Conservation (phyloP, 2,888 invertebrate genomes). For the Coronaproctus castanopsis region DNA sequence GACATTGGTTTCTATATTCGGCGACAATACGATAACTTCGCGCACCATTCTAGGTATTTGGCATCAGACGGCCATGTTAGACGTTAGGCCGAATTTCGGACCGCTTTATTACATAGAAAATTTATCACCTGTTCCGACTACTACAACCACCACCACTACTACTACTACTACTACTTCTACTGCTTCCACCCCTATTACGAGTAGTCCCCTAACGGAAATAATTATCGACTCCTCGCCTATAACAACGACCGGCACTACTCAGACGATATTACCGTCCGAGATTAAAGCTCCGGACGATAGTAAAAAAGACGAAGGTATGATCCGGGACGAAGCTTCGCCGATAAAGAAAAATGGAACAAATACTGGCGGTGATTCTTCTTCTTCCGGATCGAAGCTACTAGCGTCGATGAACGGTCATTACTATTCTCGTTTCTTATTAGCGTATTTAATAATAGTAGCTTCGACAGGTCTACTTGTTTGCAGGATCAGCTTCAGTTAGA, state of each 20-base stretch:
- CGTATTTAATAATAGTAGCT: too few species aligned
- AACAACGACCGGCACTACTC: neutral
- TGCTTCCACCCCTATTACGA: constrained; percentile 23
- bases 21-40: constrained; percentile 36
- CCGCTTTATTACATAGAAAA: constrained; percentile 54
- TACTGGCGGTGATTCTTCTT: too few species aligned
- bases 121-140: constrained; percentile 45
- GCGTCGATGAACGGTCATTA: too few species aligned
- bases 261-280: neutral
- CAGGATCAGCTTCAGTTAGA: too few species aligned
- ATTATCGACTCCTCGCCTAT: neutral
- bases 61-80: constrained; percentile 42
- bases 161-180: constrained; percentile 23
- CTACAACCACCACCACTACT: constrained; percentile 22
- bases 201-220: neutral
- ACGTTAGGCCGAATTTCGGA: constrained; percentile 51
- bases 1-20: constrained; percentile 45
- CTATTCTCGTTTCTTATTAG: too few species aligned
- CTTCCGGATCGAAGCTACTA: too few species aligned
- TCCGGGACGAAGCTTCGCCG: constrained; percentile 5
- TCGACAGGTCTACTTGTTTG: too few species aligned
- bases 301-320: constrained; percentile 5
- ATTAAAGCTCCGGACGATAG: neutral
- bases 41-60: constrained; percentile 41
- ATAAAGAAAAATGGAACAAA: constrained; percentile 3